These are phyloP conservation scores for Cerastis leucographa DNA, from an alignment of 2,888 invertebrate species.

Conservation along the genomic window DNA sequence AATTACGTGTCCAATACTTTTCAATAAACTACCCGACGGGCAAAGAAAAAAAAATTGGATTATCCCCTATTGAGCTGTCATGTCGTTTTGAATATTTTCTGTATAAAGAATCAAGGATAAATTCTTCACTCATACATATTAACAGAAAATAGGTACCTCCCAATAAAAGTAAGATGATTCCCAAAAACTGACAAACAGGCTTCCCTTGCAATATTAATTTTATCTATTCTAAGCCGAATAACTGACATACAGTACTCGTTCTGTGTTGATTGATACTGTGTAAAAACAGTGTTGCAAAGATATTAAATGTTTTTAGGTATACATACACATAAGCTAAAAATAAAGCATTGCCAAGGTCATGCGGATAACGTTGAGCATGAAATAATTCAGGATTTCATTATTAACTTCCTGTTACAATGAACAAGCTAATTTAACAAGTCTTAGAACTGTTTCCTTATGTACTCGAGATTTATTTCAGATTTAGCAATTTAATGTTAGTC, in stretches of 20 bases:
- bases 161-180: neutral
- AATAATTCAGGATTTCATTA: conserved; percentile 27
- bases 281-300: conserved; percentile 27
- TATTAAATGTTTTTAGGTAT: conserved; percentile 13
- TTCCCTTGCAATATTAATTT: neutral
- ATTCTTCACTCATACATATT: neutral
- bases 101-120: neutral
- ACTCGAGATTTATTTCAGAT: conserved; percentile 1
- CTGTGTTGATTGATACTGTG: conserved; percentile 13
- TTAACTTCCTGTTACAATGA: conserved; percentile 25
- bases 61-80: neutral
- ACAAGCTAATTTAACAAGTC: conserved; percentile 8
- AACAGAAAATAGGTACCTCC: neutral
- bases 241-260: neutral
- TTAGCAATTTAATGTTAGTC: neutral
- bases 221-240: neutral
- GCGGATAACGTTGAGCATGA: conserved; percentile 9
- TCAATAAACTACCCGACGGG: too few relatives aligned
- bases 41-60: too few relatives aligned
- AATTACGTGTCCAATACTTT: too few relatives aligned
- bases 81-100: neutral
- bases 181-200: conserved; percentile 4
- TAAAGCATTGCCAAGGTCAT: conserved; percentile 46
- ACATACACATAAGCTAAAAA: conserved; percentile 34
- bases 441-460: conserved; percentile 6